Base-by-base conservation (phyloP, 2,888 invertebrate genomes). In the Diplazon laetatorius region DNA sequence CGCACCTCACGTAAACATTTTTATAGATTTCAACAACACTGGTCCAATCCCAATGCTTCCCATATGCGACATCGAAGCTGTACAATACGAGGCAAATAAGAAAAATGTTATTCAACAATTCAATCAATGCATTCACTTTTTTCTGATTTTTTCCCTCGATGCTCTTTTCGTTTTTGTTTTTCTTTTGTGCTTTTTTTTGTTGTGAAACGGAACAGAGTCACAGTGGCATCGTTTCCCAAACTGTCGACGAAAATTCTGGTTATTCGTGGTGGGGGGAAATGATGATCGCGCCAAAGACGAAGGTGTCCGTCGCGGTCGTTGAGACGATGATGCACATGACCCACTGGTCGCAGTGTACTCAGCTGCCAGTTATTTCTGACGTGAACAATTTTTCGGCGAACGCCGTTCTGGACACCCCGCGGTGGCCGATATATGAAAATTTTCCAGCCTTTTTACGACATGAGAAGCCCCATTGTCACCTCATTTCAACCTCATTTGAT, bases 341-440 rank as follows among this genome's bases (percentile, higher is more conserved):
- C 63, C 25, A 65, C 35, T 46, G 18, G n/a, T 8, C 18, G 30
- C 16, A 8, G 10, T 25, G 46, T 48, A 48, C 46, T 18, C 35
- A 14, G 16, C 22, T 14, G 42, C 12, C 39, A 39, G 66, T 66
- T 52, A 52, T 52, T 66, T 66, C 52, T 25, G 52, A 50, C 37
- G 52, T 52, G 14, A 10, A 14, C 3, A 22, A 39, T 66, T 66
- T 25, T 25, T 30, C n/a, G n/a, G n/a, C 16, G 10, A 10, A 39
- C 52, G n/a, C 22, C 39, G 52, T 66, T 25, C 65, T 52, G 37
- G 20, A 66, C 39, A 66, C 66, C 22, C 6, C 52, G 42, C 39
- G 39, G 39, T 50, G 16, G 30, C 55, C 8, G 30, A 25, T n/a
- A n/a, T n/a, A 25, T 55, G 2, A 14, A 35, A 14, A 16, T 55